Percentiles rank a stretch among this genome's conserved stretches.
Evolutionary conservation across 2,797 vertebrate species (phyloP).

Genomic region (Hyperoplus immaculatus): DNA sequence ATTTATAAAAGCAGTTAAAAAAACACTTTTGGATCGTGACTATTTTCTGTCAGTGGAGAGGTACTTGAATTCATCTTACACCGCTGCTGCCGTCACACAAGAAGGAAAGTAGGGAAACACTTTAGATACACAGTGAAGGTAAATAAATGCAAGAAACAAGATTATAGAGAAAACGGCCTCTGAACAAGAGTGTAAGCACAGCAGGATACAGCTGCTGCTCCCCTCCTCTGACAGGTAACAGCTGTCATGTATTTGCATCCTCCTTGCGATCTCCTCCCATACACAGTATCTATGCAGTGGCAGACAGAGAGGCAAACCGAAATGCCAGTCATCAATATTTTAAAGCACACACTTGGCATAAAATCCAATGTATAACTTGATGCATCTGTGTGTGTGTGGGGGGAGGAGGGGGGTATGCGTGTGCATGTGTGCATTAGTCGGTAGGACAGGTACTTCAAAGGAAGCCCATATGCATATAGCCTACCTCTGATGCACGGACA

Average conservation of each 20-base stretch:
- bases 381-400: too few relatives aligned
- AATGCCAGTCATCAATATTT: slow-evolving; percentile 72
- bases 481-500: slow-evolving; percentile 41
- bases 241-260: slow-evolving; percentile 33
- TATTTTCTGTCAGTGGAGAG: neutral
- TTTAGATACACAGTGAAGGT: neutral
- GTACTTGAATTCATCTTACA: neutral
- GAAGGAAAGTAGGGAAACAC: neutral
- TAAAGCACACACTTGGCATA: slow-evolving; percentile 56
- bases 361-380: slow-evolving; percentile 35
- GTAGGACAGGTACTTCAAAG: slow-evolving; percentile 39
- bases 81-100: neutral
- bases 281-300: slow-evolving; percentile 42
- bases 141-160: slow-evolving; percentile 2
- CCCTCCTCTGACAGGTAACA: slow-evolving; percentile 33
- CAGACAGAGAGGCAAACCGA: slow-evolving; percentile 38
- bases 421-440: neutral
- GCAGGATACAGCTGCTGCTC: slow-evolving; percentile 11
- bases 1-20: too few relatives aligned
- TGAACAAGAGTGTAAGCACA: slow-evolving; percentile 21
- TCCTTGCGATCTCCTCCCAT: slow-evolving; percentile 9
- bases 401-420: neutral
- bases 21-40: neutral
- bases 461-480: slow-evolving; percentile 5
- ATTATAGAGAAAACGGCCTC: neutral